Percentiles rank a stretch among this genome's conserved stretches.
Evolutionary conservation across 2,113 vertebrate species (phyloP).

Genomic region (Phocoena sinus): DNA sequence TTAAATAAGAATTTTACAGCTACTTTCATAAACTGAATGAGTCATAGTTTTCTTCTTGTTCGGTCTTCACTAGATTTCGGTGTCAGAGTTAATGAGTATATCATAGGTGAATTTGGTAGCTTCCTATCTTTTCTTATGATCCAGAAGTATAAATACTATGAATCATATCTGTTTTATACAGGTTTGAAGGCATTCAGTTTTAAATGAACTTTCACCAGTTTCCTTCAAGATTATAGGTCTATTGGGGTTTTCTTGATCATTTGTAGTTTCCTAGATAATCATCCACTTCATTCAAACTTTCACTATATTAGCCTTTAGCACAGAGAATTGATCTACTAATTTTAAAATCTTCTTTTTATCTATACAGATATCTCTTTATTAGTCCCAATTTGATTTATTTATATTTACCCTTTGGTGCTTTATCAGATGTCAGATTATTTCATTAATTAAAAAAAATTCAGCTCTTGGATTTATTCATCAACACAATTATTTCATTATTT

Average conservation of each 20-base stretch:
- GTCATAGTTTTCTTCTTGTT: neutral
- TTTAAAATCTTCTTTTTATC: neutral
- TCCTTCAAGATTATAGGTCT: neutral
- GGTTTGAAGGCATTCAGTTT: neutral
- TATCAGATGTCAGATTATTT: neutral
- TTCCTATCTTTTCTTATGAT: neutral
- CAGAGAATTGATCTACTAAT: neutral
- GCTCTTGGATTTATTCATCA: neutral
- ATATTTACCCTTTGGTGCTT: neutral
- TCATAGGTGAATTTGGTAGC: neutral
- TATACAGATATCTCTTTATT: neutral
- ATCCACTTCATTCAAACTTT: neutral
- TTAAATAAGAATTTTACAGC: constrained; percentile 18
- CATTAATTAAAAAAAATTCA: neutral
- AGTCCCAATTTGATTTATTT: neutral
- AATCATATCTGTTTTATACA: neutral
- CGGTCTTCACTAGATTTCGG: neutral
- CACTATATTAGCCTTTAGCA: neutral
- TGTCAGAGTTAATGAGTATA: neutral
- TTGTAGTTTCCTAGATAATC: neutral
- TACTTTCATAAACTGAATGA: neutral
- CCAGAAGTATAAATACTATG: neutral
- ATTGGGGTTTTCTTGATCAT: neutral
- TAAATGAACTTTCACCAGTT: neutral
- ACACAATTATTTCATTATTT: neutral